Evolutionary conservation across 2,113 vertebrate species (phyloP).

Genomic region (Pica pica): DNA sequence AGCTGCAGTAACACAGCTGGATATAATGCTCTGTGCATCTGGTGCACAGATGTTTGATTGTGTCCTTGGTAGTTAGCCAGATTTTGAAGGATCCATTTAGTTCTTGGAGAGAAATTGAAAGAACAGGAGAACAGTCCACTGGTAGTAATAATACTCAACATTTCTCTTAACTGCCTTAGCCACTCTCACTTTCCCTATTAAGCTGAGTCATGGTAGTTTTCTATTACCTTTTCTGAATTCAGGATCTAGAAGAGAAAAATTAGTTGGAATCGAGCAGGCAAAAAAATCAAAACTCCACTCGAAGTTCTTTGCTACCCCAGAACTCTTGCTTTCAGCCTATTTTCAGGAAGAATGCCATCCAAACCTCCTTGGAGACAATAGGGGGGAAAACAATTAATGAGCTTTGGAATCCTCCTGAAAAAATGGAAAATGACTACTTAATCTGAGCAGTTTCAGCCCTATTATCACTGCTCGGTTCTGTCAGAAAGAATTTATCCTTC

Average conservation of each 20-base stretch:
- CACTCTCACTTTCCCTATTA: not conserved
- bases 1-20: constrained; percentile 66
- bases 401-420: not conserved
- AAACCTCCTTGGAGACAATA: not conserved
- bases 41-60: constrained; percentile 66
- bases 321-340: not conserved
- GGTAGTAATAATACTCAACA: not conserved
- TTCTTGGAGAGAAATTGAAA: constrained; percentile 18
- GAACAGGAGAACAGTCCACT: constrained; percentile 23
- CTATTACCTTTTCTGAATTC: not conserved
- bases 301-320: not conserved
- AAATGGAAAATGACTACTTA: not conserved
- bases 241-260: not conserved
- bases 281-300: not conserved
- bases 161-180: constrained; percentile 4
- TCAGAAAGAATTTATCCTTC: not conserved
- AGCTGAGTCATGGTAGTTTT: constrained; percentile 20
- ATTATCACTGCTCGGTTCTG: not conserved
- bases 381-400: not conserved
- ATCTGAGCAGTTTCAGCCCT: not conserved
- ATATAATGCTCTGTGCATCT: constrained; percentile 58
- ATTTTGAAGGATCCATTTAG: constrained; percentile 45
- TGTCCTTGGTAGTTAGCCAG: constrained; percentile 62
- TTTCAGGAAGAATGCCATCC: not conserved
- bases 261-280: not conserved